phyloP scores from a whole-genome alignment of 2,888 invertebrate genomes.

The Sinotaia quadrata region DNA sequence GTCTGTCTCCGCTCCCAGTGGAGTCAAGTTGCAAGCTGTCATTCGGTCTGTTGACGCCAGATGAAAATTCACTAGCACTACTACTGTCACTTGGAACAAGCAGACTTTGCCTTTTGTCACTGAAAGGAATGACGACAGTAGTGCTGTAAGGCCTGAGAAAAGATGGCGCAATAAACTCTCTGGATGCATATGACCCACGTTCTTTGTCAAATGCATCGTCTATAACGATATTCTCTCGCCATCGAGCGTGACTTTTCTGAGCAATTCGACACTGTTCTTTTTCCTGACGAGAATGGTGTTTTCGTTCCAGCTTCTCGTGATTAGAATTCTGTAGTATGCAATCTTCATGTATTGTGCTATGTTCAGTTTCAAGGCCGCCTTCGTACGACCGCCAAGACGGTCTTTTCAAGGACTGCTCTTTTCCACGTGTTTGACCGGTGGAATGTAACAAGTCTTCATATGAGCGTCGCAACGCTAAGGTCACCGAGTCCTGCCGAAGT shows the following conservation, averaged over 20 bases:
- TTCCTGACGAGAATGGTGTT: background rate
- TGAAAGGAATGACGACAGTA: constrained; percentile 11
- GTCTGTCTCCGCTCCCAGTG: too few relatives aligned
- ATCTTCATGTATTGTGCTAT: background rate
- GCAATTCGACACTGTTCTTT: background rate
- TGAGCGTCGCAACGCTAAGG: too few relatives aligned
- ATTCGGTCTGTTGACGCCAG: too few relatives aligned
- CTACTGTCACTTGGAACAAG: too few relatives aligned
- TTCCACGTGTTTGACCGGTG: too few relatives aligned
- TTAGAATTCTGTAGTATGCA: background rate
- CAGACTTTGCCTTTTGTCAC: too few relatives aligned
- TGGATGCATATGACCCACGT: background rate
- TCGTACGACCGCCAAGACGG: background rate
- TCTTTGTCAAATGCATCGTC: background rate
- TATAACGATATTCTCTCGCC: constrained; percentile 14
- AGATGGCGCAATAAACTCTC: constrained; percentile 35
- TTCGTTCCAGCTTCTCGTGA: background rate
- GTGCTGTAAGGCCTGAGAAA: constrained; percentile 33
- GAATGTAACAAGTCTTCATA: too few relatives aligned
- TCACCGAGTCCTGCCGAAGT: too few relatives aligned
- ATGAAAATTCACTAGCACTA: background rate
- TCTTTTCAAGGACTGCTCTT: background rate
- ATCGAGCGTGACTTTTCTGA: constrained; percentile 7
- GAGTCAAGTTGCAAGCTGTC: too few relatives aligned
- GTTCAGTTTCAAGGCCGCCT: background rate